A percentile compares a stretch with the other conserved stretches of the same genome.
Conservation (phyloP, 2,888 invertebrate genomes). For the Philereme vetulata region DNA sequence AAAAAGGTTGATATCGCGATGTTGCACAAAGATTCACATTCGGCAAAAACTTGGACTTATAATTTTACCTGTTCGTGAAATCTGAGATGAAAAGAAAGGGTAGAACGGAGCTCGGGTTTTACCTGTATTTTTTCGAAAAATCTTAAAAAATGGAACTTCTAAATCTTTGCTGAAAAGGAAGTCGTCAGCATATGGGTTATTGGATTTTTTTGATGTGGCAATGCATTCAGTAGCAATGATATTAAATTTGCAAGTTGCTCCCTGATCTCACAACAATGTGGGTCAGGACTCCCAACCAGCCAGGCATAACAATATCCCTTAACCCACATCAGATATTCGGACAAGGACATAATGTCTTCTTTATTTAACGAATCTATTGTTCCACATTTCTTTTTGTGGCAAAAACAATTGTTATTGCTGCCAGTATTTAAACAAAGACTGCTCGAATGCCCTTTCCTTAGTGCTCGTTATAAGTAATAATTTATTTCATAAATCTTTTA, state of each 20-base stretch:
- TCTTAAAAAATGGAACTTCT: conserved; percentile 53
- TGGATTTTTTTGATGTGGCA: conserved; percentile 52
- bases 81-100: conserved; percentile 80
- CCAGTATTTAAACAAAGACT: conserved; percentile 30
- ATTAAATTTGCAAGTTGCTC: conserved; percentile 66
- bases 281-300: conserved; percentile 58
- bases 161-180: conserved; percentile 74
- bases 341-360: conserved; percentile 33
- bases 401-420: conserved; percentile 31
- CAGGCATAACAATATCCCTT: conserved; percentile 44
- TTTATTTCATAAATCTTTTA: conserved; percentile 48
- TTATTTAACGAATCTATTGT: conserved; percentile 31
- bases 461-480: conserved; percentile 49
- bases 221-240: conserved; percentile 59
- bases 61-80: conserved; percentile 80
- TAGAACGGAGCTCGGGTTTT: conserved; percentile 61
- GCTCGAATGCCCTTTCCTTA: conserved; percentile 36
- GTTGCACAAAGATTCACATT: conserved; percentile 70
- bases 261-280: conserved; percentile 69
- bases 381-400: conserved; percentile 31
- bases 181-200: conserved; percentile 76
- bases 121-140: conserved; percentile 72
- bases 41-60: conserved; percentile 68
- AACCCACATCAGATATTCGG: conserved; percentile 41
- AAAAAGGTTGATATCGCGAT: conserved; percentile 79